Base-by-base conservation (phyloP, 1,140 invertebrate genomes). In the Samia ricini region DNA sequence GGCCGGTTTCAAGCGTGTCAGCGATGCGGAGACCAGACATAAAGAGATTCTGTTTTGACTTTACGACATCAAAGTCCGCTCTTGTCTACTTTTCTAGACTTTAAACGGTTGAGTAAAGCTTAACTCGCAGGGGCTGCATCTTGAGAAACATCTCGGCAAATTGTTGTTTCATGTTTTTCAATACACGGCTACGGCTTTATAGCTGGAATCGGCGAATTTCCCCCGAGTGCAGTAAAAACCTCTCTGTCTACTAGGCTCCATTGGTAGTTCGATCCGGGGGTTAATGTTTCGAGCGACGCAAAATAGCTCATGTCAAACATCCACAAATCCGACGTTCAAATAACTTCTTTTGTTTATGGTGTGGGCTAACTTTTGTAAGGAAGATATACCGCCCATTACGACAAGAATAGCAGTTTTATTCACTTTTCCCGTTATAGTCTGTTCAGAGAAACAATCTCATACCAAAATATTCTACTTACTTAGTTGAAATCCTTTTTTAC, bases 181-280 rank as follows among this genome's bases (percentile, higher is more conserved):
- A 59, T 66, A 59, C 15, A 66, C 71, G 70, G 70, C 76, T 76
- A 72, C 59, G 71, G 65, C 78, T 79, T 80, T 83, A 83, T 72
- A 67, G 68, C 66, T 48, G 70, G 81, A 81, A 80, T 83, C 81
- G 79, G 63, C 61, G 77, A 75, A 89, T 89, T 89, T 89, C 85
- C 85, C 85, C 58, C 48, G 84, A 83, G 85, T 81, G 76, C 71
- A 74, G 71, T 88, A 84, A 83, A 81, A 75, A 71, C 63, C 78
- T 75, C 68, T 71, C 69, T 64, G 72, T 76, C 74, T 71, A 72
- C 68, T 74, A 74, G 72, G 76, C 76, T 64, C 69, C 64, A 66
- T 64, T 69, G 72, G 69, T 71, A 82, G 72, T 82, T 80, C 79
- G 74, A 77, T 76, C 71, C 71, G 60, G 61, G 51, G 66, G 71